Evolutionary conservation across 1,140 invertebrate species (phyloP).

Genomic region (Neelides sp.): DNA sequence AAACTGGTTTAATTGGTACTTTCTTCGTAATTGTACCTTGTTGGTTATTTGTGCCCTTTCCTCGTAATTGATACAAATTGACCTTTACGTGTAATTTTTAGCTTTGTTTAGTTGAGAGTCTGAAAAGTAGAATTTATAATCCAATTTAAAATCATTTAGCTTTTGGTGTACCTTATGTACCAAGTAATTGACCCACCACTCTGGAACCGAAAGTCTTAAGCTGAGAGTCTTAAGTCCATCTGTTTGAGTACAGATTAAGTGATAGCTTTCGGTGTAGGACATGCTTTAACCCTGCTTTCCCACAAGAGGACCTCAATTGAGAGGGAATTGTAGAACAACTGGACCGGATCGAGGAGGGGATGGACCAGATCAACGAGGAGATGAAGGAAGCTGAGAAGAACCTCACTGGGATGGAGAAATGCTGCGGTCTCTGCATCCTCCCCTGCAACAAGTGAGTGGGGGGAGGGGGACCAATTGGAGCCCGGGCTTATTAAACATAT

Average conservation of each 20-base stretch:
- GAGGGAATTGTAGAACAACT: constrained; percentile 67
- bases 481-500: background rate
- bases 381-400: constrained; percentile 99
- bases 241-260: background rate
- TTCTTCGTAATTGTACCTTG: too few relatives aligned
- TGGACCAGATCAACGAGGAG: constrained; percentile 98
- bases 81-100: too few relatives aligned
- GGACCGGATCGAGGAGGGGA: constrained; percentile 97
- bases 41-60: too few relatives aligned
- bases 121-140: too few relatives aligned
- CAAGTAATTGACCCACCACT: background rate
- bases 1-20: too few relatives aligned
- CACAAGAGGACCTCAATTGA: constrained; percentile 15
- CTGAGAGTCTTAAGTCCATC: background rate
- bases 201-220: background rate
- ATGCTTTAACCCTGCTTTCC: background rate
- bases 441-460: constrained; percentile 86
- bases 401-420: constrained; percentile 98
- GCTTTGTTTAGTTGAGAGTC: too few relatives aligned
- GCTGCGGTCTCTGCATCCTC: constrained; percentile 92
- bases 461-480: background rate
- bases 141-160: background rate
- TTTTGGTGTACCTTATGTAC: background rate
- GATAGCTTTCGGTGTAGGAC: background rate
- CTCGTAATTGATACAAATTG: too few relatives aligned